Conservation (phyloP, 2,113 vertebrate genomes). For the Alligator sinensis region DNA sequence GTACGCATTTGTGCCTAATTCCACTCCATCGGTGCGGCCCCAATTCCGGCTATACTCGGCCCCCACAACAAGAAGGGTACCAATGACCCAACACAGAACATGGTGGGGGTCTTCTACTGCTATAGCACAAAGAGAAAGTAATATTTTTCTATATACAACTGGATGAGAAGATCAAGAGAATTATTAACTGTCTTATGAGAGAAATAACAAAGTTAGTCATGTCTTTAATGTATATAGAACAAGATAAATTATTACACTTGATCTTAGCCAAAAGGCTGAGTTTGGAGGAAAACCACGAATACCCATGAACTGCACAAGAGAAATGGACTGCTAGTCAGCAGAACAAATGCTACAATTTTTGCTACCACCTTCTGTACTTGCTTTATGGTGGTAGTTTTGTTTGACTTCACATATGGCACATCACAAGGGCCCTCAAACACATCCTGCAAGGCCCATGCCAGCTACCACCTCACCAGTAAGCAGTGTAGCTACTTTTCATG, state of each 20-base stretch:
- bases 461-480: no score
- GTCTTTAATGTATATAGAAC: background rate
- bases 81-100: background rate
- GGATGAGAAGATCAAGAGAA: background rate
- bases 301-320: rapidly evolving
- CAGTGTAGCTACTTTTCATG: no score
- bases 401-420: background rate
- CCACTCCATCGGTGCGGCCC: no score
- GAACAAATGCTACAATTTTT: background rate
- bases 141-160: background rate
- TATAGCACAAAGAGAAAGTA: background rate
- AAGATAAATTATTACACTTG: background rate
- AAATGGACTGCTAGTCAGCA: background rate
- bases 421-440: no score
- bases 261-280: background rate
- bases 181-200: background rate
- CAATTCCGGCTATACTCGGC: no score
- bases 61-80: background rate
- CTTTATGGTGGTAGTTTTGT: background rate
- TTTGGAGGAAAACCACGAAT: no score
- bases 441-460: no score
- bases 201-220: background rate
- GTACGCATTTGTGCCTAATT: no score
- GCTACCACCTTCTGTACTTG: background rate
- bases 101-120: no score